A percentile compares a stretch with the other conserved stretches of the same genome.
phyloP scores from a whole-genome alignment of 2,113 vertebrate species.

The Vimba vimba region DNA sequence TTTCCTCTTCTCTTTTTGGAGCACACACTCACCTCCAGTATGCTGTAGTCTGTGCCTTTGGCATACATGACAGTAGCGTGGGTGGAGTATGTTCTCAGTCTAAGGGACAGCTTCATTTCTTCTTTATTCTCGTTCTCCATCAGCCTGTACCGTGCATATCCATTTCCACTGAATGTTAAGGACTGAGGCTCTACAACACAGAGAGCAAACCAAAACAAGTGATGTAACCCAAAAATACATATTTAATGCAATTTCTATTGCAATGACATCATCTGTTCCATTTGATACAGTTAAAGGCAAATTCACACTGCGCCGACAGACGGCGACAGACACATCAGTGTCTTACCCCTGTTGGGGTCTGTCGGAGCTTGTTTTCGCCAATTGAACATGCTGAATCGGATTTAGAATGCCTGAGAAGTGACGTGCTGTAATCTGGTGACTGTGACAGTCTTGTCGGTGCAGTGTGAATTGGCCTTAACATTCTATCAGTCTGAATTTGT shows the following conservation, averaged over 20 bases:
- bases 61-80: constrained; percentile 96
- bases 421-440: no score
- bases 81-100: constrained; percentile 86
- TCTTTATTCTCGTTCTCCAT: constrained; percentile 95
- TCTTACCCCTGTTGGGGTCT: no score
- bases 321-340: no score
- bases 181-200: constrained; percentile 78
- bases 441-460: no score
- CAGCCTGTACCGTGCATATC: constrained; percentile 92
- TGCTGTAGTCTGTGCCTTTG: constrained; percentile 96
- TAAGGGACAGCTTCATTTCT: constrained; percentile 92
- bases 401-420: no score
- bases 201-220: constrained; percentile 10
- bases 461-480: no score
- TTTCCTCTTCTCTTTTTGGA: constrained; percentile 43
- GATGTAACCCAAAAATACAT: not conserved
- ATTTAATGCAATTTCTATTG: not conserved
- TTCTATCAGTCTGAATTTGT: no score
- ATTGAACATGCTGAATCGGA: no score
- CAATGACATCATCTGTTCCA: not conserved
- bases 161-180: constrained; percentile 88
- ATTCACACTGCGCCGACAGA: no score
- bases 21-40: constrained; percentile 84
- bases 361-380: no score
- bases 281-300: not conserved